phyloP scores from a whole-genome alignment of 2,797 vertebrate species.

The Silurus lanzhouensis region DNA sequence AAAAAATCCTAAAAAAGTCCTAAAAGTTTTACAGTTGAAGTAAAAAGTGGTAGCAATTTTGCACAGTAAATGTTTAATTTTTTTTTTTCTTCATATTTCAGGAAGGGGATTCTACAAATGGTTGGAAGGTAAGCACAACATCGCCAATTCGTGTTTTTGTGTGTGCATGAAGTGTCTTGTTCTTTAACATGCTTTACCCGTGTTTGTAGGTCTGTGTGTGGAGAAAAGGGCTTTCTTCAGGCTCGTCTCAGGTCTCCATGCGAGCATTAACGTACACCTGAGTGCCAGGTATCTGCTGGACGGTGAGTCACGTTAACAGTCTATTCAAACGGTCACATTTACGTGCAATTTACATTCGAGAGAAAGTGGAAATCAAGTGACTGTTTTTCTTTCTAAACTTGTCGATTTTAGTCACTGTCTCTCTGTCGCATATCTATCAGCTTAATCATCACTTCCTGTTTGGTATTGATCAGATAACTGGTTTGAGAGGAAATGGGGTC shows the following conservation, averaged over 20 bases:
- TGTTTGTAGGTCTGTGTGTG: constrained; percentile 82
- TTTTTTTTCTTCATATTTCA: constrained; percentile 63
- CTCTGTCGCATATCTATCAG: background rate
- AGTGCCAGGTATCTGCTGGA: constrained; percentile 88
- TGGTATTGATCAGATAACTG: constrained; percentile 76
- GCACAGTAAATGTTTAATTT: background rate
- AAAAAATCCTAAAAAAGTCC: too few species aligned
- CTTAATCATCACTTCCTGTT: background rate
- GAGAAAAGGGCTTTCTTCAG: constrained; percentile 94
- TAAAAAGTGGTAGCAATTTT: background rate
- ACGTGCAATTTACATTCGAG: background rate
- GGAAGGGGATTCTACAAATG: constrained; percentile 85
- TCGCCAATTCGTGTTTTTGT: background rate
- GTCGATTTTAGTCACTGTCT: too few species aligned
- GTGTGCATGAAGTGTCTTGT: background rate
- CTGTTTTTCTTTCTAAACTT: background rate
- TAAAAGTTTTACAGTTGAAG: background rate
- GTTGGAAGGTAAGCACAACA: constrained; percentile 84
- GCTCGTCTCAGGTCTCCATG: constrained; percentile 89
- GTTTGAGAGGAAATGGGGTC: constrained; percentile 88
- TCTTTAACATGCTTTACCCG: background rate
- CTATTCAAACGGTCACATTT: background rate
- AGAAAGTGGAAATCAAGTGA: background rate
- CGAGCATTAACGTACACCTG: constrained; percentile 92
- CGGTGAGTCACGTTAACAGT: constrained; percentile 69